Base-by-base conservation (phyloP, 2,113 vertebrate species). In the Gallinago media region DNA sequence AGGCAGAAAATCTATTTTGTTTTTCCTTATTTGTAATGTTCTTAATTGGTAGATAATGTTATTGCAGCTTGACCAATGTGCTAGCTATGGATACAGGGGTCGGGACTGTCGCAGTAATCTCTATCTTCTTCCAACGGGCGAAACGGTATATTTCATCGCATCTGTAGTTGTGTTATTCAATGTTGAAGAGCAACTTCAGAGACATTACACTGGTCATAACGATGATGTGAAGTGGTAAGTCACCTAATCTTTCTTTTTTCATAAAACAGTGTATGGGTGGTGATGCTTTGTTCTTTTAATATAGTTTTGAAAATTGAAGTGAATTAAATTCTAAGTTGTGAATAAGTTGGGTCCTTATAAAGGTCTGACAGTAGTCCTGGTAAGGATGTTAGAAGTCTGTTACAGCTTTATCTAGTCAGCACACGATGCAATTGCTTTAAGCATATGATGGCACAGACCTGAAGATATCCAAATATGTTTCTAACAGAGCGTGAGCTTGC, bases 191-290 rank as follows among this genome's bases (percentile, higher is more conserved):
- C 99, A 98, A 86, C 98, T 99, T 46, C 99, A 99, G 96, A 97
- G 99, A 93, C 99, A 99, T 85, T 99, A 99, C 96, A 98, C 98
- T 2, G 99, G 99, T 81, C 99, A 99, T 91, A 99, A 98, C 1
- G 99, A 99, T 13, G 99, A 99, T 89, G 99, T 99, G 81, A 99
- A 99, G 98, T 99, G 99, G 99, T 99, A 92, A 98, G 98, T 92
- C 18, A 75, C 55, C 29, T 8, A 38, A 49, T 18, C 12, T 1
- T 36, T 18, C 3, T 27, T 80, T 26, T 76, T 83, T 40, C 27
- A 25, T 36, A 29, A 87, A 13, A 9, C 23, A 5, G 3, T n/a
- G 22, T 40, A 70, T 82, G 31, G 34, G 31, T 49, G 32, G 38
- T 23, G 27, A 29, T 15, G 29, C 75, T 54, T 54, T 32, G 11